Evolutionary conservation across 1,140 invertebrate genomes (phyloP).

Genomic region (Apis laboriosa): DNA sequence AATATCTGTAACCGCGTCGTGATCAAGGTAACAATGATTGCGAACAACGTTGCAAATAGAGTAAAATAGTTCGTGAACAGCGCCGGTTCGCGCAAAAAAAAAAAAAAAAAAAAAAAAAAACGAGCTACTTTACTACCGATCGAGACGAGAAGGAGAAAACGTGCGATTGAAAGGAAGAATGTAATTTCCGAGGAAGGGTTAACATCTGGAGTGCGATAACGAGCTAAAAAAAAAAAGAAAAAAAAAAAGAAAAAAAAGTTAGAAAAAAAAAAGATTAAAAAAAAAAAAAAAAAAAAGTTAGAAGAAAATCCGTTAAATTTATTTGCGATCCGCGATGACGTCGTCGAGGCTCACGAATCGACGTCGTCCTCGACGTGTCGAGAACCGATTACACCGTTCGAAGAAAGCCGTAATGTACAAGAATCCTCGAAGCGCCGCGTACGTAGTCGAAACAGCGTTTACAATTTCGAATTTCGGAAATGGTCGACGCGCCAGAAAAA

Average conservation of each 20-base stretch:
- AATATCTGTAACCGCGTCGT: too few species aligned
- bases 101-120: too few species aligned
- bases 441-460: conserved; percentile 60
- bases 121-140: not conserved
- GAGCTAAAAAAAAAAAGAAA: conserved; percentile 25
- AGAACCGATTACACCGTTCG: conserved; percentile 19
- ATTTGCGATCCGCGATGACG: not conserved
- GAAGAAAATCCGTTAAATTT: conserved; percentile 10
- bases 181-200: conserved; percentile 29
- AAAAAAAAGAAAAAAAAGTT: too few species aligned
- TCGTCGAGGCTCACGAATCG: not conserved
- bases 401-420: conserved; percentile 48
- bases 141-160: conserved; percentile 35
- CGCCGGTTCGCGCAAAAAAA: too few species aligned
- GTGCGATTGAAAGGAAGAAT: conserved; percentile 52
- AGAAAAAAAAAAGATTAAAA: too few species aligned
- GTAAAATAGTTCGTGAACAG: too few species aligned
- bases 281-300: too few species aligned
- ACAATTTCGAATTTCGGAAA: conserved; percentile 59
- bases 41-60: too few species aligned
- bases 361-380: not conserved
- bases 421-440: conserved; percentile 65
- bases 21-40: too few species aligned
- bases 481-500: conserved; percentile 53
- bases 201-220: conserved; percentile 53